Conservation (phyloP, 1,140 invertebrate genomes). For the Bombus superbus region DNA sequence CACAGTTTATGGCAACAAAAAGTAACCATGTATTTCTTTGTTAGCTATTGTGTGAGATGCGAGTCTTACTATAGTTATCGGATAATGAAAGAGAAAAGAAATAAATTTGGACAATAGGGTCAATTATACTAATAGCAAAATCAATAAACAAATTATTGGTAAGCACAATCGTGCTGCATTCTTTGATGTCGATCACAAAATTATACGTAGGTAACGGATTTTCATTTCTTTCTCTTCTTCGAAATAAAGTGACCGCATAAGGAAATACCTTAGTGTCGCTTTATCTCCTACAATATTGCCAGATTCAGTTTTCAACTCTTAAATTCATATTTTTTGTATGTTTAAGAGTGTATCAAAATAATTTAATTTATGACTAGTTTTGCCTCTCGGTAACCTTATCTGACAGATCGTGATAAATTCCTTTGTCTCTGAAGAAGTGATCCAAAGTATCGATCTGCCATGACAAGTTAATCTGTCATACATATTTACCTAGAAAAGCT, state of each 20-base stretch:
- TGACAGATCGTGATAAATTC: conserved; percentile 43
- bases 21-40: conserved; percentile 41
- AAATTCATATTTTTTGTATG: conserved; percentile 23
- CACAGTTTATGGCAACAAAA: conserved; percentile 57
- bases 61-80: conserved; percentile 34
- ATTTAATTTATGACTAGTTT: conserved; percentile 49
- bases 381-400: conserved; percentile 56
- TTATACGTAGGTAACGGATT: neutral
- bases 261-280: conserved; percentile 35
- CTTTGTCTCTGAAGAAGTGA: conserved; percentile 7
- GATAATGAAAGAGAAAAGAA: conserved; percentile 27
- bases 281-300: conserved; percentile 52
- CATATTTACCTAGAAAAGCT: conserved; percentile 51
- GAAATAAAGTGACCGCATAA: conserved; percentile 25
- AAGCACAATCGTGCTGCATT: conserved; percentile 44
- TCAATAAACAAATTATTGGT: conserved; percentile 55
- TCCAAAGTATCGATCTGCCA: conserved; percentile 18
- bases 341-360: conserved; percentile 42
- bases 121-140: conserved; percentile 42
- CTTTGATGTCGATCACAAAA: conserved; percentile 6
- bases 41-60: conserved; percentile 53
- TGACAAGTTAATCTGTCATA: conserved; percentile 45
- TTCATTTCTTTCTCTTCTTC: conserved; percentile 15
- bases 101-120: conserved; percentile 44
- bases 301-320: conserved; percentile 54